A percentile compares a stretch with the other conserved stretches of the same genome.
Conservation (phyloP, 1,140 invertebrate species). For the Platyscapa corneri region DNA sequence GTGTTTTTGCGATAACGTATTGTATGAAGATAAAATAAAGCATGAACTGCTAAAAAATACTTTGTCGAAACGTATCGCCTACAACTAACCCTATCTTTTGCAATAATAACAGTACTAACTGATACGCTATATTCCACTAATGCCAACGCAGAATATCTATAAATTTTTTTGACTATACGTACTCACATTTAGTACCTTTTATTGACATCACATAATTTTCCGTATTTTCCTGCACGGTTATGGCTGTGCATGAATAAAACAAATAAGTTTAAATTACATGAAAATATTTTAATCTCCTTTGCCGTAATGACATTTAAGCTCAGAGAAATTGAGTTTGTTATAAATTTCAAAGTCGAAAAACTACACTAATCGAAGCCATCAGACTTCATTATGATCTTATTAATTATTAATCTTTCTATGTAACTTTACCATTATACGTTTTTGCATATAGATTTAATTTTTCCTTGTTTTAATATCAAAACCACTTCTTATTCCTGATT, state of each 20-base stretch:
- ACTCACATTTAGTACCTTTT: conserved; percentile 14
- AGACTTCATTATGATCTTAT: not conserved
- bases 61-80: conserved; percentile 60
- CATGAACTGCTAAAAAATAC: conserved; percentile 62
- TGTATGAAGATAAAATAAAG: conserved; percentile 69
- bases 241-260: conserved; percentile 45
- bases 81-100: conserved; percentile 58
- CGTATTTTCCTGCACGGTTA: conserved; percentile 42
- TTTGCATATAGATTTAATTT: conserved; percentile 36
- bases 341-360: not conserved
- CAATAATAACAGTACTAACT: conserved; percentile 56
- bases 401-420: conserved; percentile 33
- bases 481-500: conserved; percentile 29
- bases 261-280: conserved; percentile 7
- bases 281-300: not conserved
- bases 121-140: conserved; percentile 39
- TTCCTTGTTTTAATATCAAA: conserved; percentile 31
- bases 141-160: conserved; percentile 10
- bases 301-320: not conserved
- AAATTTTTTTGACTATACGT: conserved; percentile 12
- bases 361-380: not conserved
- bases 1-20: conserved; percentile 57
- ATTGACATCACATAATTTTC: conserved; percentile 27
- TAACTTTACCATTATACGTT: conserved; percentile 18
- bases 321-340: not conserved